A percentile compares a stretch with the other conserved stretches of the same genome.
Evolutionary conservation across 2,888 invertebrate species (phyloP).

Genomic region (Anthrax anthrax): DNA sequence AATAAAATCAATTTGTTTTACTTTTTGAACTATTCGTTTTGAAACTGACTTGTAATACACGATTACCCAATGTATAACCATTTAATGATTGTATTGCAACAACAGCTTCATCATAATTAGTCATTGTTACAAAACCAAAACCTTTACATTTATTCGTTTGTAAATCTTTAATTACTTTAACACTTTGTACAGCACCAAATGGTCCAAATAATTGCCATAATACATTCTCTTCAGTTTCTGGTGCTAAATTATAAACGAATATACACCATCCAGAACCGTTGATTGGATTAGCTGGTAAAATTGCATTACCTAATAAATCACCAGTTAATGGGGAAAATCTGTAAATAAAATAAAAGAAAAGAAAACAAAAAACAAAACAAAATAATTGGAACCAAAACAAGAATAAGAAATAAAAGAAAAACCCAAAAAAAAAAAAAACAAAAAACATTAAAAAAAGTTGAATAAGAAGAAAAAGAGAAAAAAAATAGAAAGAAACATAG

Average conservation of each 20-base stretch:
- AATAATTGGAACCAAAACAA: neutral
- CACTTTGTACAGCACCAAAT: conserved; percentile 85
- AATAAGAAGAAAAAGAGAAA: conserved; percentile 1
- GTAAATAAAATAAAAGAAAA: conserved; percentile 21
- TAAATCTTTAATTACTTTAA: conserved; percentile 82
- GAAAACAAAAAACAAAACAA: neutral
- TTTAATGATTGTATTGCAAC: conserved; percentile 85
- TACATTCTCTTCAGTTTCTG: conserved; percentile 84
- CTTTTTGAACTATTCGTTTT: conserved; percentile 71
- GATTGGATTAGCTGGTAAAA: conserved; percentile 66
- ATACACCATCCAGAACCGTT: conserved; percentile 61
- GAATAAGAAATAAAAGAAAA: neutral
- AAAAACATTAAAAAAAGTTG: neutral
- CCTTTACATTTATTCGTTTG: conserved; percentile 91
- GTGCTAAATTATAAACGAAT: conserved; percentile 85
- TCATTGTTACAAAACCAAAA: conserved; percentile 91
- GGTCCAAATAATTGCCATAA: conserved; percentile 91
- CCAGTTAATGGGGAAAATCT: conserved; percentile 73
- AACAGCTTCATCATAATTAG: conserved; percentile 85
- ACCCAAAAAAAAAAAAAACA: conserved; percentile 1
- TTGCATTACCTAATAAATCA: conserved; percentile 53
- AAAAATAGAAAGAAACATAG: neutral
- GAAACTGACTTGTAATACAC: conserved; percentile 85
- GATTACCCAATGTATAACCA: conserved; percentile 79
- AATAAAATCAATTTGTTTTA: conserved; percentile 22